Conservation (phyloP, 2,888 invertebrate genomes). For the Panzeria rudis region DNA sequence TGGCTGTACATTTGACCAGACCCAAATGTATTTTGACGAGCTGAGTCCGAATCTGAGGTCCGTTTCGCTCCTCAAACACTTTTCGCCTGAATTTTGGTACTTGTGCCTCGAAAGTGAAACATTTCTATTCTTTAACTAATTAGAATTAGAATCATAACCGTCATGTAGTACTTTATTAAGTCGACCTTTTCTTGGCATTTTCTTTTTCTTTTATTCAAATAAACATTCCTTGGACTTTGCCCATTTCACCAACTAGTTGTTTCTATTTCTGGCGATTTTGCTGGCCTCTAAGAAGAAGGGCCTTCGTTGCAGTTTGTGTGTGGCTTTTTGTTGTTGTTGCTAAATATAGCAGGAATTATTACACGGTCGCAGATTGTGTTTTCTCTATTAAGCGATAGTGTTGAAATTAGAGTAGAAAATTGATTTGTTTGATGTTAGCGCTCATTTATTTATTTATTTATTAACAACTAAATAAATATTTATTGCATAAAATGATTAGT, state of each 20-base stretch:
- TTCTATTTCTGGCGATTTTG: slow-evolving; percentile 39
- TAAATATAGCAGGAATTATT: slow-evolving; percentile 58
- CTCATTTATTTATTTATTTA: slow-evolving; percentile 52
- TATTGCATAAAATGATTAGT: slow-evolving; percentile 55
- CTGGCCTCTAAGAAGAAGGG: slow-evolving; percentile 17
- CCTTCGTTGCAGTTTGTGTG: slow-evolving; percentile 36
- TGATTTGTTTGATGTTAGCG: slow-evolving; percentile 69
- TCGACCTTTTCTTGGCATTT: not conserved
- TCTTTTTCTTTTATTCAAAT: not conserved
- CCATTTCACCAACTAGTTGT: not conserved
- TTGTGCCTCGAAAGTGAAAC: too few species aligned
- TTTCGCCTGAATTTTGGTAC: too few species aligned
- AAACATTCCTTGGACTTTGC: slow-evolving; percentile 59
- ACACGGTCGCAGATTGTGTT: slow-evolving; percentile 56
- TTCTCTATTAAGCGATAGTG: slow-evolving; percentile 72
- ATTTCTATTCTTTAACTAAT: too few species aligned
- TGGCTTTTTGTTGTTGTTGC: slow-evolving; percentile 43
- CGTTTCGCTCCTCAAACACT: too few species aligned
- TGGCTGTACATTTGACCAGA: too few species aligned
- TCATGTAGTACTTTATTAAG: not conserved
- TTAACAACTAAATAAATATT: slow-evolving; percentile 28
- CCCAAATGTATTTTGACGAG: too few species aligned
- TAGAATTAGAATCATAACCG: too few species aligned
- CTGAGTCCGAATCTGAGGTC: too few species aligned
- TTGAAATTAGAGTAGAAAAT: slow-evolving; percentile 74